A percentile compares a stretch with the other conserved stretches of the same genome.
Evolutionary conservation across 2,113 vertebrate species (phyloP).

Genomic region (Platichthys stellatus): DNA sequence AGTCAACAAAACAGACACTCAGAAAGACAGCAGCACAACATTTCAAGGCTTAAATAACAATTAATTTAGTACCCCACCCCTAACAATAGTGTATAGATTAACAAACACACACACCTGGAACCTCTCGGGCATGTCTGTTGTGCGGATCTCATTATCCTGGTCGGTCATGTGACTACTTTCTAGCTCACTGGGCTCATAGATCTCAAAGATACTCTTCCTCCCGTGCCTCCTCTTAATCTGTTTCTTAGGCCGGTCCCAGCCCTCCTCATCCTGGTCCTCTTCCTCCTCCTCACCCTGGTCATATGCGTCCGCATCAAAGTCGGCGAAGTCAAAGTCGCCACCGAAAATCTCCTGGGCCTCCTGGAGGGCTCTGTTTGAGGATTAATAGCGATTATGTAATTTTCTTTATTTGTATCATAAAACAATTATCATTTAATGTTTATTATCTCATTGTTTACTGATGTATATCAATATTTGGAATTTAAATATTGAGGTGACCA

Average conservation of each 20-base stretch:
- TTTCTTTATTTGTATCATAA: not conserved
- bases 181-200: conserved; percentile 97
- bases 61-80: not conserved
- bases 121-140: conserved; percentile 97
- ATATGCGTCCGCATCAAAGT: conserved; percentile 94
- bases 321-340: conserved; percentile 96
- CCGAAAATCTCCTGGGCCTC: conserved; percentile 99
- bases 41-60: no score
- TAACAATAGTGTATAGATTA: not conserved
- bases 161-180: conserved; percentile 98
- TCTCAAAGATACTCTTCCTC: conserved; percentile 96
- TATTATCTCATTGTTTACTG: not conserved
- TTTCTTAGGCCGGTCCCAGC: conserved; percentile 95
- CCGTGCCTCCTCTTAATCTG: conserved; percentile 93
- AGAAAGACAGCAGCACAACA: not conserved
- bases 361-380: conserved; percentile 88
- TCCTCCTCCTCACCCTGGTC: conserved; percentile 97
- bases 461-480: not conserved
- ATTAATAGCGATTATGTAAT: not conserved
- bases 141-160: conserved; percentile 98
- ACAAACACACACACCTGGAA: conserved; percentile 88
- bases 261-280: conserved; percentile 93
- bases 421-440: not conserved
- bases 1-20: conserved; percentile 7
- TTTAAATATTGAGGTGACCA: not conserved